These are phyloP conservation scores for Cepaea hortensis DNA, from an alignment of 2,888 invertebrate species.

Conservation along the genomic window DNA sequence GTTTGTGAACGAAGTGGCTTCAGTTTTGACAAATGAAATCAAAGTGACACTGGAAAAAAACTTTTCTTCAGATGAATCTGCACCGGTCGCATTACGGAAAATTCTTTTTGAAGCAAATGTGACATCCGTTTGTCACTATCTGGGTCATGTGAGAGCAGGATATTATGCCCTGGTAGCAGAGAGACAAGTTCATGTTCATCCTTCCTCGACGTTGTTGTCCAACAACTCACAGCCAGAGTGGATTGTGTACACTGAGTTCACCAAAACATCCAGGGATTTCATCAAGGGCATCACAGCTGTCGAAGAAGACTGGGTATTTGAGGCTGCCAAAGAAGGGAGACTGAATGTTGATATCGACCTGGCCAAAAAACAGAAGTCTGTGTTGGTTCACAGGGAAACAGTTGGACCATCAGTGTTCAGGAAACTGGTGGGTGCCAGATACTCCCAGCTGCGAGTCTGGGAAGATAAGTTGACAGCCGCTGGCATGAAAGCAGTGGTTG, in stretches of 20 bases:
- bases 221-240: constrained; percentile 63
- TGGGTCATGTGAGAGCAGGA: constrained; percentile 67
- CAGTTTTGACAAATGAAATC: constrained; percentile 60
- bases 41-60: constrained; percentile 50
- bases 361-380: constrained; percentile 54
- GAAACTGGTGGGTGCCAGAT: constrained; percentile 58
- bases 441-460: constrained; percentile 52
- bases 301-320: constrained; percentile 57
- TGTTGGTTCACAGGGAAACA: constrained; percentile 51
- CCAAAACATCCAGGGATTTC: constrained; percentile 65
- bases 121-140: constrained; percentile 63
- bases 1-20: constrained; percentile 60
- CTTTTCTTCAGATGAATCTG: constrained; percentile 52
- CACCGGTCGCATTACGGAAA: constrained; percentile 54
- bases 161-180: constrained; percentile 58
- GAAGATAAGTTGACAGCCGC: constrained; percentile 53
- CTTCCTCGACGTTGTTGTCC: constrained; percentile 64
- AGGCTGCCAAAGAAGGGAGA: constrained; percentile 48
- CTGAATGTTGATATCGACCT: constrained; percentile 54
- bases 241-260: constrained; percentile 65
- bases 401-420: constrained; percentile 59
- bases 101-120: constrained; percentile 63
- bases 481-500: constrained; percentile 53
- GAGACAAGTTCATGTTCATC: constrained; percentile 65
- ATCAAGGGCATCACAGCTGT: constrained; percentile 66